Base-by-base conservation (phyloP, 1,140 invertebrate species). In the Cecropterus lyciades region DNA sequence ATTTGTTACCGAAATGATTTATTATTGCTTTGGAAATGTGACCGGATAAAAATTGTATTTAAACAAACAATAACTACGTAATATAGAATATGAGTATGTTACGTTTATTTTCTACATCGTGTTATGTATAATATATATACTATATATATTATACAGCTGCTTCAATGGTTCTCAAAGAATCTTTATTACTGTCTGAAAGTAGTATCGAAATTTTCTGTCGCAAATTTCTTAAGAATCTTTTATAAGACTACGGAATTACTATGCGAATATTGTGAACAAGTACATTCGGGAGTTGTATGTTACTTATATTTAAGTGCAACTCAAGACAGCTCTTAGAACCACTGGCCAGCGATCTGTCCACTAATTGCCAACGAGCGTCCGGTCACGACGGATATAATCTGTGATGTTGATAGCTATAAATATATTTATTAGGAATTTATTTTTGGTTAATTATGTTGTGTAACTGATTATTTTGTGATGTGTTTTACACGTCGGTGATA, bases 371-470 rank as follows among this genome's bases (percentile, higher is more conserved):
- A 24, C 20, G 48, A 49, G 37, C 51, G 69, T 82, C 78, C 72
- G 75, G 72, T 79, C 79, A 73, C 75, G 64, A 73, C 65, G 69
- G 71, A 75, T 75, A 72, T 79, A 75, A 83, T 84, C 85, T 87
- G 87, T 87, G 87, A 89, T 89, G 80, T 82, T 83, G 67, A 70
- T 82, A 85, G 75, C 74, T 73, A 68, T 77, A 80, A 73, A 70
- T 68, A 69, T 84, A 80, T 80, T 77, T 82, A 80, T 76, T 84
- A 85, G 72, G 69, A 67, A 40, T 69, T 73, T 78, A 75, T 73
- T 48, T 78, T 76, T 75, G 43, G 64, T 70, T 72, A 69, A 76
- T 69, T 77, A 75, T 75, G 57, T 76, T 73, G 72, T 77, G 65
- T 74, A 55, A 15, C 43, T 46, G 42, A 16, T 59, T 27, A 46